Base-by-base conservation (phyloP, 2,113 vertebrate species). In the Triplophysa dalaica region DNA sequence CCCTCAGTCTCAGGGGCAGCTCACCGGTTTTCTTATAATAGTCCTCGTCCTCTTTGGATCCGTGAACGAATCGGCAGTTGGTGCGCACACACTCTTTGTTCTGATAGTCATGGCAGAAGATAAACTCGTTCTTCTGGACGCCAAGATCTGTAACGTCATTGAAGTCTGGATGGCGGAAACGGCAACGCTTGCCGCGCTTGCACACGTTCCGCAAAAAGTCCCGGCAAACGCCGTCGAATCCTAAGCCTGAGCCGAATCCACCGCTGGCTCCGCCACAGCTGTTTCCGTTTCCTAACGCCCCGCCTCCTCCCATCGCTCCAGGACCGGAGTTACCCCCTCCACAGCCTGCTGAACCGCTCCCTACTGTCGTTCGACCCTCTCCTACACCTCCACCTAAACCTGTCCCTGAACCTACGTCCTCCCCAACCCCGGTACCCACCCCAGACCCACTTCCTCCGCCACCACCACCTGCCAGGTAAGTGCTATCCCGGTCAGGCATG, bases 81-180 rank as follows among this genome's bases (percentile, higher is more conserved):
- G 94, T 90, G 8, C 97, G 96, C 69, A 94, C 93, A 11, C 97
- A 99, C 82, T 98, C 96, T 83, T 97, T 98, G 88, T 99, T 99
- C 90, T 99, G 97, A 88, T 98, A 94, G 85, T 99, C 97, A 38
- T 99, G 97, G 89, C 98, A 99, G 89, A 99, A 99, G 85, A 98
- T 95, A 87, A 99, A 98, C 63, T 99, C 97, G 2, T 98, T 98
- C 91, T 98, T 98, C 86, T 97, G 95, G 70, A 98, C 96, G 0
- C 97, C 97, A 81, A 98, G 83, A 87, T 98, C 97, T 19, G 95
- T 94, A 3, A 99, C 97, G 80, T 98, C 95, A 5, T 92, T 96
- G 63, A 96, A 94, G 89, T 97, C 96, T 1, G 96, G 98, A 88
- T 99, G 98, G 0, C 93, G 94, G 73, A 96, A 99, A n/a, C 97